phyloP scores from a whole-genome alignment of 2,797 vertebrate genomes.

The Aphelocoma californica region DNA sequence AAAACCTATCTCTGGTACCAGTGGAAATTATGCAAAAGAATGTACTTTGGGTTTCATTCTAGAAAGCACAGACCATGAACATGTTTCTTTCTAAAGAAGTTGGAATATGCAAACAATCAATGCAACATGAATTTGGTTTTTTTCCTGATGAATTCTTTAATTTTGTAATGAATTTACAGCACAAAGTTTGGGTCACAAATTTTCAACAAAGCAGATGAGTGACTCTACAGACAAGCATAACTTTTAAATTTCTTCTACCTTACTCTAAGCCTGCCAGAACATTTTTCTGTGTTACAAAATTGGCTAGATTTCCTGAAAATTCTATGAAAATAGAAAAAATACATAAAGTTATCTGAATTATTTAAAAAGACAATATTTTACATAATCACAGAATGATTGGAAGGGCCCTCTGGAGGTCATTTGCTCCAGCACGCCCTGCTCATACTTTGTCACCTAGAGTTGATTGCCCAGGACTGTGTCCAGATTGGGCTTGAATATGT shows the following conservation, averaged over 20 bases:
- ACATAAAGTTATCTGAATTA: background rate
- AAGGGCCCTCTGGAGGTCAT: background rate
- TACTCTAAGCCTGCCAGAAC: background rate
- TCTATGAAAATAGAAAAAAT: background rate
- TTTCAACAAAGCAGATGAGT: background rate
- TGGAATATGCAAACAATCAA: background rate
- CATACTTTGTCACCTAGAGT: background rate
- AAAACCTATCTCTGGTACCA: background rate
- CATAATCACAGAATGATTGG: background rate
- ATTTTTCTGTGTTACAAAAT: background rate
- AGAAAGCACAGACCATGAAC: background rate
- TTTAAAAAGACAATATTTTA: background rate
- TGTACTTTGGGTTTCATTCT: background rate
- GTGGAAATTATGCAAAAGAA: background rate
- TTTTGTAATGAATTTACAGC: background rate
- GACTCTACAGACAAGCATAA: background rate
- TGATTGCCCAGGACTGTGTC: background rate
- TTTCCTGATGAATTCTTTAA: background rate
- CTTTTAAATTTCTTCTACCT: background rate
- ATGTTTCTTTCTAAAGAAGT: background rate
- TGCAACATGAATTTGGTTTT: rapidly evolving
- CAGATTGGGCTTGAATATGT: background rate
- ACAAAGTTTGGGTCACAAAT: background rate
- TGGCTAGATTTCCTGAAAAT: background rate
- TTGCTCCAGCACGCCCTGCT: background rate